Conservation (phyloP, 2,888 invertebrate genomes). For the Exocentrus adspersus region DNA sequence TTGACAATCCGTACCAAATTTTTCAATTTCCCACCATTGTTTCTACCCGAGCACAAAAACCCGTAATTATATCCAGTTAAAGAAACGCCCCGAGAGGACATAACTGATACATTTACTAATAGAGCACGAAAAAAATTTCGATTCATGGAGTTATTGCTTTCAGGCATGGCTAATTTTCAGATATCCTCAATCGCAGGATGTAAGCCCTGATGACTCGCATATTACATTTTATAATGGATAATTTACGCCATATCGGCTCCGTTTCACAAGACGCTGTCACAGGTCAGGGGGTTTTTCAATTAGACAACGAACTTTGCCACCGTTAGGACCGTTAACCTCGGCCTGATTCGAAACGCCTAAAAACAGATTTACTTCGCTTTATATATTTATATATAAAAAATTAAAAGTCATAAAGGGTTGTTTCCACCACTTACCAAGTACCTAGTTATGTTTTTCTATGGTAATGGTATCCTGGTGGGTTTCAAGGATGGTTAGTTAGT, state of each 20-base stretch:
- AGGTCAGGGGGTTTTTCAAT: constrained; percentile 25
- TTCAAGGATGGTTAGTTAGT: no score
- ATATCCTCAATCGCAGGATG: constrained; percentile 58
- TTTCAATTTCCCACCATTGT: not conserved
- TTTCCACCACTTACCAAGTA: no score
- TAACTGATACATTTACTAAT: constrained; percentile 11
- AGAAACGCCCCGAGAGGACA: constrained; percentile 32
- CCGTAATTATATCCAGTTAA: constrained; percentile 18
- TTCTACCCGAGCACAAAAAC: constrained; percentile 12
- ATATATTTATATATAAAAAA: no score
- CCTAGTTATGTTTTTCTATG: no score
- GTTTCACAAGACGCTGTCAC: constrained; percentile 23
- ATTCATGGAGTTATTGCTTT: constrained; percentile 53
- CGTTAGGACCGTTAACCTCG: constrained; percentile 8
- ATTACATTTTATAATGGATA: constrained; percentile 51
- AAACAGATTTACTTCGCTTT: not conserved
- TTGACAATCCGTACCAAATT: no score
- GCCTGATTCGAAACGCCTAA: no score
- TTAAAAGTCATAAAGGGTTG: no score
- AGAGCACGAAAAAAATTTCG: constrained; percentile 36
- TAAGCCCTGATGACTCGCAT: constrained; percentile 56
- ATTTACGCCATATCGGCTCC: constrained; percentile 42
- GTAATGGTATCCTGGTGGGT: no score
- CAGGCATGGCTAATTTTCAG: constrained; percentile 57
- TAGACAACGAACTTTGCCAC: constrained; percentile 12